These are phyloP conservation scores for Hucho hucho DNA, from an alignment of 2,113 vertebrate genomes.

Conservation along the genomic window DNA sequence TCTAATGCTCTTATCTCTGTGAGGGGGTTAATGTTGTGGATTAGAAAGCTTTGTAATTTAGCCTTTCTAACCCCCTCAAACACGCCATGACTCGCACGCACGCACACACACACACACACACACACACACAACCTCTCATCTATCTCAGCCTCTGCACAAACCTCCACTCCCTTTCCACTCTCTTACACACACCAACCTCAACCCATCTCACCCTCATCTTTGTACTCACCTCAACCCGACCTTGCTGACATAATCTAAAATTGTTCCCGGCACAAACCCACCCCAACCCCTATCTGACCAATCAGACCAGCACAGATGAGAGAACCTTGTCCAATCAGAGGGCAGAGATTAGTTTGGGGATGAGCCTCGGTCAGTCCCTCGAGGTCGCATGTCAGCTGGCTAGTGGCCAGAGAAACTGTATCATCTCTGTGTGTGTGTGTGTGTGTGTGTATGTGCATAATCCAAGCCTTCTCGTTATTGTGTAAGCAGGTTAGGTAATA, in stretches of 20 bases:
- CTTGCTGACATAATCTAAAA: background rate
- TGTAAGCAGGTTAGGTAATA: background rate
- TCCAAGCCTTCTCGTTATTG: background rate
- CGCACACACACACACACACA: background rate
- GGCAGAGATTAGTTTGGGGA: constrained; percentile 1
- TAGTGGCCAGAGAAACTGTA: background rate
- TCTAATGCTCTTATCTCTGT: constrained; percentile 31
- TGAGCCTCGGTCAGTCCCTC: background rate
- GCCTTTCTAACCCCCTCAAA: constrained; percentile 2
- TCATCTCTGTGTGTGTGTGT: background rate
- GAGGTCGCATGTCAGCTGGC: constrained; percentile 13
- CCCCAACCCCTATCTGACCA: background rate
- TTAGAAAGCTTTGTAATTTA: constrained; percentile 22
- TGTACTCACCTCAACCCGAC: background rate
- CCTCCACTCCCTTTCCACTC: background rate
- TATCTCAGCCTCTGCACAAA: constrained; percentile 5
- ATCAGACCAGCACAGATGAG: background rate
- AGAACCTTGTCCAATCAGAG: background rate
- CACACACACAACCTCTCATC: background rate
- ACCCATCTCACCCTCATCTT: background rate
- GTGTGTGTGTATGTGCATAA: background rate
- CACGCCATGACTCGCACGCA: background rate
- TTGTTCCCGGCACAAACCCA: background rate
- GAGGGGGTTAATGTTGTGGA: constrained; percentile 20
- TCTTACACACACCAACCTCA: background rate